Base-by-base conservation (phyloP, 1,140 invertebrate genomes). In the Diploscapter pachys region DNA sequence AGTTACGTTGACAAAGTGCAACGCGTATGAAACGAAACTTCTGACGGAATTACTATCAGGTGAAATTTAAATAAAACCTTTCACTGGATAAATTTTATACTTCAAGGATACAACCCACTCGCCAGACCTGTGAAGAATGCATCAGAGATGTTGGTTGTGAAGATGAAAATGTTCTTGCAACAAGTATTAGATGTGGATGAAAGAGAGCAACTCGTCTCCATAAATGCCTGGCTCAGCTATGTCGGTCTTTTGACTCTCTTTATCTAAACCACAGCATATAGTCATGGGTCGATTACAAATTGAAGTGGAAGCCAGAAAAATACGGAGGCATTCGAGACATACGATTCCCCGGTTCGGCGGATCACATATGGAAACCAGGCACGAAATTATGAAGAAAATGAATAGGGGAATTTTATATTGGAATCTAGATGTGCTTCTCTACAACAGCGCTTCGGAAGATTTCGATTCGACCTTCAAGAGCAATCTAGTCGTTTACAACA, bases 141-240 rank as follows among this genome's bases (percentile, higher is more conserved):
- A 90, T 93, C 93, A 83, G 92, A 96, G 85, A 92, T 95, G 83
- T 91, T 98, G 83, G 90, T 92, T 88, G 92, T 99, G 87, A 93
- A 91, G 88, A 97, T 99, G 89, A 94, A 95, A 86, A 91, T 98
- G 87, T 96, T 94, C 85, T 91, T 99, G 86, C 96, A 96, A 91
- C 96, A 99, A 91, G 98, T 98, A 88, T 97, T 99, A 88, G 95
- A 98, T 89, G 95, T 98, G 91, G 96, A 91, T 91, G 92, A 85
- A 68, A 80, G 78, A 61, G 78, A 80, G 70, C 79, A 80, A 63
- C 68, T 80, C 3, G 79, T 80, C 61, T 73, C 78, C 49, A 65
- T 80, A 4, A 80, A 80, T 73, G 79, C 79, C 5, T 80, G 79
- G 79, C 63, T 80, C 8, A 73, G 79, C 63, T 80, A 80, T 75